These are phyloP conservation scores for Neodon shergylaensis DNA, from an alignment of 2,113 vertebrate genomes.

Conservation along the genomic window DNA sequence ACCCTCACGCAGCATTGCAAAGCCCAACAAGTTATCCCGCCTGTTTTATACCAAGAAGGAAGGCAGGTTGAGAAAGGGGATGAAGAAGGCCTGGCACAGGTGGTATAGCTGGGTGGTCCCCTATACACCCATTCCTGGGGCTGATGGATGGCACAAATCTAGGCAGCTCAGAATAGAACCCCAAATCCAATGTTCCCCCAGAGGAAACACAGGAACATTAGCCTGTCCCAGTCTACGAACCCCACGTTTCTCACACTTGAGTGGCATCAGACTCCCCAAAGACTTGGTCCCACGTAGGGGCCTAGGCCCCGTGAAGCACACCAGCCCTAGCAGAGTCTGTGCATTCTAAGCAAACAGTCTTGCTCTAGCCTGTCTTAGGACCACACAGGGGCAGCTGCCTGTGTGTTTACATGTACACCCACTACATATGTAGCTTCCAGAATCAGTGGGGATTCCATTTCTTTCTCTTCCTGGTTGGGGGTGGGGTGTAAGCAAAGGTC, in stretches of 20 bases:
- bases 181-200: background rate
- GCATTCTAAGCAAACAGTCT: background rate
- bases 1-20: background rate
- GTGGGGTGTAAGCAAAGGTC: background rate
- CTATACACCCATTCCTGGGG: background rate
- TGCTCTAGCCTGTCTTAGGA: background rate
- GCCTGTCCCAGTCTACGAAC: background rate
- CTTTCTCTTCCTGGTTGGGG: background rate
- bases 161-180: background rate
- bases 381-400: accelerated
- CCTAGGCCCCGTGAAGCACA: background rate
- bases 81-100: background rate
- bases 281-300: background rate
- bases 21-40: background rate
- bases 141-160: background rate
- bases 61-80: background rate
- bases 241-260: background rate
- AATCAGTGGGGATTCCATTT: background rate
- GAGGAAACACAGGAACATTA: background rate
- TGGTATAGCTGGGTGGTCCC: background rate
- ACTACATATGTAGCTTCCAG: background rate
- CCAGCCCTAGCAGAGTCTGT: background rate
- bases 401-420: background rate
- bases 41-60: background rate
- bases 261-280: background rate